Base-by-base conservation (phyloP, 2,113 vertebrate species). In the Festucalex cinctus region DNA sequence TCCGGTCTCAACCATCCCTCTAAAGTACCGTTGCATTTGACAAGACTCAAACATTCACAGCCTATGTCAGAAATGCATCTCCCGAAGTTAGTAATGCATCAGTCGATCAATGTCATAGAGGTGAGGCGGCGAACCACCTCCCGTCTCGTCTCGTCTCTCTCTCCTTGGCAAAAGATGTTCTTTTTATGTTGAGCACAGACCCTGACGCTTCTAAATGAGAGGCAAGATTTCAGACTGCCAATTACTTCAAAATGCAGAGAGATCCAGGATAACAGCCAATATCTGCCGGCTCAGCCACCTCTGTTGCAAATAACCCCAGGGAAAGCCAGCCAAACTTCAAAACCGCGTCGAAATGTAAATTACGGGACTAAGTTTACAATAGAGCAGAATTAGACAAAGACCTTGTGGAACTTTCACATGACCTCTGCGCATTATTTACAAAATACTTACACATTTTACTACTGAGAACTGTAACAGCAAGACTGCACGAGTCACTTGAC, bases 201-300 rank as follows among this genome's bases (percentile, higher is more conserved):
- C 39, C 53, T 66, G 73, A 48, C 63, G 35, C 61, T 65, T 62
- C 32, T 59, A 67, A 68, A 74, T 66, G 56, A 78, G 73, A 69
- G 66, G 60, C 71, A 65, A 77, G 70, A 76, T 79, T 75, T 82
- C 65, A 1, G 10, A 69, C 66, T 76, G 74, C 68, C 80, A 84
- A 83, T 85, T 88, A 79, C 76, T 66, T 68, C 24, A 72, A 69
- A 70, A 63, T 43, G 69, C 59, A 9, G 36, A 37, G 69, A 71
- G 76, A 77, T 80, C 73, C 58, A 72, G 74, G 70, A 60, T 35
- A 48, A 63, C 54, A 2, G 75, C 48, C 60, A 53, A 53, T 71
- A 75, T 76, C 76, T 13, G 28, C 48, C 62, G 1, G 72, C 78
- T 80, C 65, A 79, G 70, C 66, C 48, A 6, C 65, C 71, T 66